These are phyloP conservation scores for Syritta pipiens DNA, from an alignment of 2,888 invertebrate genomes.

Conservation along the genomic window DNA sequence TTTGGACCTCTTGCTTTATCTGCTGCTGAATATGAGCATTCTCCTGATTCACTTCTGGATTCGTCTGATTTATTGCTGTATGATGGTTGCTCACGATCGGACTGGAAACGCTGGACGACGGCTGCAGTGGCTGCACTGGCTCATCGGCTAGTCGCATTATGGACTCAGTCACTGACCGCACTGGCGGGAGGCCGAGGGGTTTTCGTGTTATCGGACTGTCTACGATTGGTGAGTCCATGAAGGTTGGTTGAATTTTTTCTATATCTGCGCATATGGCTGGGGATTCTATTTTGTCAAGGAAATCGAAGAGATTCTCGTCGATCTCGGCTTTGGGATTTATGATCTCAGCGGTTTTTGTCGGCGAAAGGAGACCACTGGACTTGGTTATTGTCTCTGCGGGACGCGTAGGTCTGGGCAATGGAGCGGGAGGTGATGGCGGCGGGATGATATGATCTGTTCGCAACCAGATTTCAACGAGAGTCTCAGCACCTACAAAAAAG, in stretches of 20 bases:
- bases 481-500: conserved; percentile 85
- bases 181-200: conserved; percentile 48
- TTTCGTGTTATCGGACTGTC: conserved; percentile 41
- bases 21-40: conserved; percentile 38
- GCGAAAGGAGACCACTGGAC: conserved; percentile 63
- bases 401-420: conserved; percentile 5
- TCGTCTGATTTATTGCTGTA: conserved; percentile 1
- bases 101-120: no score
- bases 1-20: neutral
- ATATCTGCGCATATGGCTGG: conserved; percentile 74
- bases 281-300: conserved; percentile 75
- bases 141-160: conserved; percentile 46
- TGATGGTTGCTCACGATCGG: neutral
- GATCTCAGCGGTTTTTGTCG: conserved; percentile 66
- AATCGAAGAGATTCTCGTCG: conserved; percentile 76
- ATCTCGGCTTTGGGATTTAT: conserved; percentile 72
- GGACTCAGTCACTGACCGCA: conserved; percentile 46
- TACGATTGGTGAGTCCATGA: conserved; percentile 70
- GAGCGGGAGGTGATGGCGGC: conserved; percentile 9
- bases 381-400: conserved; percentile 41
- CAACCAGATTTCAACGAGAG: conserved; percentile 86
- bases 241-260: conserved; percentile 78
- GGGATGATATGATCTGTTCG: conserved; percentile 78
- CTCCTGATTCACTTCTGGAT: conserved; percentile 7
- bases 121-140: neutral